Evolutionary conservation across 2,113 vertebrate species (phyloP).

Genomic region (Hepsetus odoe): DNA sequence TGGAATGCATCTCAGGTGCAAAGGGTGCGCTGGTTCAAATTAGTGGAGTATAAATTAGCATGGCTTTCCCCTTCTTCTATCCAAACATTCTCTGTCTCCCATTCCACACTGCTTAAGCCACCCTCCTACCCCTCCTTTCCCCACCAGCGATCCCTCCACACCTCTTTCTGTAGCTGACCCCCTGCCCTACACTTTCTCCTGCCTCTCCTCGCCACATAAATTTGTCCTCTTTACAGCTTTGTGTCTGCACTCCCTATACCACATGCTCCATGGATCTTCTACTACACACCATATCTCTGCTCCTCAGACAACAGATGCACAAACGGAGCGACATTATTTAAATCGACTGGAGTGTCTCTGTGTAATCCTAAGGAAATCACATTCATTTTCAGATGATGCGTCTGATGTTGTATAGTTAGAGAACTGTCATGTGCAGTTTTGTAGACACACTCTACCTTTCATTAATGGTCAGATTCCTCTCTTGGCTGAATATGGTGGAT

Average conservation of each 20-base stretch:
- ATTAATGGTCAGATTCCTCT: neutral
- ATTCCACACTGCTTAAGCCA: slow-evolving; percentile 35
- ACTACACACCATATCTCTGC: slow-evolving; percentile 47
- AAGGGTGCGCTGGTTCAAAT: slow-evolving; percentile 77
- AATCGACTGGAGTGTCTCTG: neutral
- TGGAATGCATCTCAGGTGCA: slow-evolving; percentile 77
- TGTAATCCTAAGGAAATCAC: neutral
- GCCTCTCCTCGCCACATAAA: slow-evolving; percentile 67
- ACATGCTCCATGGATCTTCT: slow-evolving; percentile 48
- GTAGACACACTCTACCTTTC: neutral
- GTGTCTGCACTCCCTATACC: slow-evolving; percentile 68
- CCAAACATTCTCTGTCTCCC: slow-evolving; percentile 75
- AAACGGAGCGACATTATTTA: neutral
- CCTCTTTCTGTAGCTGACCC: slow-evolving; percentile 70
- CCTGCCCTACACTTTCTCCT: slow-evolving; percentile 52
- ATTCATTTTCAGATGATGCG: neutral
- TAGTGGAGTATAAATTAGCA: slow-evolving; percentile 76
- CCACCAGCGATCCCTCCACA: slow-evolving; percentile 71
- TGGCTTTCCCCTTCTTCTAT: slow-evolving; percentile 72
- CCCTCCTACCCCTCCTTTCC: slow-evolving; percentile 46
- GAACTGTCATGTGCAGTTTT: neutral
- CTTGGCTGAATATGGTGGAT: neutral
- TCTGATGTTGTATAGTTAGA: neutral
- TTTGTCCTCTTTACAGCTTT: slow-evolving; percentile 70
- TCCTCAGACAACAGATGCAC: neutral